phyloP scores from a whole-genome alignment of 1,140 invertebrate species.

The Pollicipes pollicipes region DNA sequence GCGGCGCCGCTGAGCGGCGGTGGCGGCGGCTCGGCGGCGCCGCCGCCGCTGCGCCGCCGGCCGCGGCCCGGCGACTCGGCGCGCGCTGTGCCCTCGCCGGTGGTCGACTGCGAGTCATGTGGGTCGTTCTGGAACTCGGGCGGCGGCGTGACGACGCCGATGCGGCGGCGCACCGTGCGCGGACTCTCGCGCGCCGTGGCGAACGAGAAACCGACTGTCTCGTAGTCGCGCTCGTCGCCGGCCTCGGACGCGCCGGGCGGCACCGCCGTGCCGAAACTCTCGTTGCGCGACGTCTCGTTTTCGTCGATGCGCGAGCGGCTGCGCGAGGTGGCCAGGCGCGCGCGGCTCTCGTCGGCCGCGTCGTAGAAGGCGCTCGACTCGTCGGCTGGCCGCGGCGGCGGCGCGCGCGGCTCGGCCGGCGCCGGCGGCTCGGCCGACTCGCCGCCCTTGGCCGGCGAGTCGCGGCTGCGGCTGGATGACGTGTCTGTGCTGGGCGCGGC shows the following conservation, averaged over 20 bases:
- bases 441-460: neutral
- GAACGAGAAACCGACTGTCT: neutral
- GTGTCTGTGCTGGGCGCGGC: neutral
- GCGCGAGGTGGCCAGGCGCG: neutral
- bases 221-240: neutral
- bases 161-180: constrained; percentile 16
- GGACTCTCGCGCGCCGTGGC: constrained; percentile 14
- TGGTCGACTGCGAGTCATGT: constrained; percentile 14
- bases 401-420: neutral
- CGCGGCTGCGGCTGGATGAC: neutral
- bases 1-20: constrained; percentile 21
- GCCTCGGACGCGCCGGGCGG: neutral
- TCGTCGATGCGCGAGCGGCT: neutral
- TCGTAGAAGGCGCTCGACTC: neutral
- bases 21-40: constrained; percentile 15
- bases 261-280: neutral
- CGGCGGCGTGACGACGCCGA: constrained; percentile 16
- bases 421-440: neutral
- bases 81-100: constrained; percentile 16
- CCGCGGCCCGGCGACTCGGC: constrained; percentile 18
- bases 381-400: neutral
- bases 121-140: constrained; percentile 21
- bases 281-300: neutral
- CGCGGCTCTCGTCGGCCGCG: neutral
- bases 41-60: constrained; percentile 14